Base-by-base conservation (phyloP, 2,888 invertebrate genomes). In the Candidula unifasciata region DNA sequence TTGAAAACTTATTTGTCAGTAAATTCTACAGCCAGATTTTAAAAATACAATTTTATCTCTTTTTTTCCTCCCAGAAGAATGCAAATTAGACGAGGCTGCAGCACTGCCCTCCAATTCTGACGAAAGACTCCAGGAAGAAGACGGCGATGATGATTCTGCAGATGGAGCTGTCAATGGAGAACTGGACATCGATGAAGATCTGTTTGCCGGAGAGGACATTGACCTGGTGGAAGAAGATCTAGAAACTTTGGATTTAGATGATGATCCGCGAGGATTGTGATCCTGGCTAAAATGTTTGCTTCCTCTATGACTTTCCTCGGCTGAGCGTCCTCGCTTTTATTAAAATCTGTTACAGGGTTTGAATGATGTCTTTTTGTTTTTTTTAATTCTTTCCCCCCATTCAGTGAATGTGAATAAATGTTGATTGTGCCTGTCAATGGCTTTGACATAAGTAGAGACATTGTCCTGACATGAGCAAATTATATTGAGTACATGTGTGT, bases 151-250 rank as follows among this genome's bases (percentile, higher is more conserved):
- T 54, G 89, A 89, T 71, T 91, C 91, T 33, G 88, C 91, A 82
- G 91, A 91, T 69, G 89, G 87, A 79, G 54, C 85, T 8, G 68
- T 76, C 18, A 80, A 80, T 66, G 90, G 87, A 64, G 92, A 91
- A 57, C 89, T 91, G 24, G 90, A 90, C 74, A 93, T 94, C 81
- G 93, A 94, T 84, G 93, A 94, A 84, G 93, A 93, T 86, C 89
- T 94, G 64, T 94, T 94, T 87, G 93, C 90, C 82, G 93, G 92
- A 3, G 93, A 93, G 77, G 93, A 93, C 87, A 88, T 93, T 13
- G 93, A 93, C 84, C 83, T 89, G 21, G 86, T 94, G 44, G 93
- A 93, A 52, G 93, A 93, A 74, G 93, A 93, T 87, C 90, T 93
- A 86, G 93, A 93, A 85, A 91, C 90, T 21, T 86, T 92, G 35